Evolutionary conservation across 2,888 invertebrate species (phyloP), one percentile per base, ranked within the genome.

Genomic region (Erebia aethiops): DNA sequence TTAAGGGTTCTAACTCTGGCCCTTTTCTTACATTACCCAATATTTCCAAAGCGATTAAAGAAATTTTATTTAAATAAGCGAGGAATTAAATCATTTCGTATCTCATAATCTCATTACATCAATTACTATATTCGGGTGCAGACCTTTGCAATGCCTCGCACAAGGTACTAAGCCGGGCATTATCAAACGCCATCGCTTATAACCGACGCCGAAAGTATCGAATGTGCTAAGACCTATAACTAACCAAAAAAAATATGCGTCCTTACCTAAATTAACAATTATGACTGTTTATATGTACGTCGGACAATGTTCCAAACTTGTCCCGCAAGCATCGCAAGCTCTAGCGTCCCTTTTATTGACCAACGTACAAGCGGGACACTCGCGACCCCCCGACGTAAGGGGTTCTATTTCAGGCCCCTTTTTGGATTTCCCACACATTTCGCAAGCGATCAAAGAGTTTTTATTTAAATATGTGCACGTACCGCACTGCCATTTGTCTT

Each of bases 331-430:
- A 77, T 95, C 95, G 82, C 97, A 97, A 11, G 82, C 82, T 52
- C 90, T 90, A 9, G 95, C 95, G 68, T 95, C 95, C 79, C 95
- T 94, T 60, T 95, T 94, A 82, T 97, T 97, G 54, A 97, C 96
- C 62, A 97, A 90, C 2, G 97, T 97, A 83, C 97, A 97, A 41
- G 95, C 90, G 0, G 96, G 95, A 77, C 97, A 97, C 83, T 96
- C 95, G 63, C 96, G 93, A 0, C 97, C 97, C 0, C 97, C 97
- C 11, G 96, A 95, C 18, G 95, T 95, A 61, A 97, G 88, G 0
- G 96, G 96, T 74, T 94, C 94, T 35, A 94, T 92, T 78, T 95
- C 95, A 7, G 95, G 94, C 0, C 95, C 95, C 61, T 83, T 84
- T 69, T 92, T 92, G 0, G 95, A 95, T 82, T 96, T 96, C 26